Conservation (phyloP, 1,140 invertebrate species). For the Drosophila mayri region DNA sequence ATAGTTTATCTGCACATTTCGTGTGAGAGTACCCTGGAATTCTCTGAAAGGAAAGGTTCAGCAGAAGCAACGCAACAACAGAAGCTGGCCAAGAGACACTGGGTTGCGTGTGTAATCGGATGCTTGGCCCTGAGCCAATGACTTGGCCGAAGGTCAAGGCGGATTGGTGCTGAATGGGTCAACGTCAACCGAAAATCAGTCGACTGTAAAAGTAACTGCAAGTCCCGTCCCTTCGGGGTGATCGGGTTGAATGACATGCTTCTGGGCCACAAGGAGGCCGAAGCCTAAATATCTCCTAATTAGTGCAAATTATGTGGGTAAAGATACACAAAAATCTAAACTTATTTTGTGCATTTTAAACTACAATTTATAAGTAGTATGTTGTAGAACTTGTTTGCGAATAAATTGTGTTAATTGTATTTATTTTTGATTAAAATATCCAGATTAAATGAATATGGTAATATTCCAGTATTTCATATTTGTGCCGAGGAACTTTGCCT, state of each 20-base stretch:
- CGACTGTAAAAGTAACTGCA: slow-evolving; percentile 6
- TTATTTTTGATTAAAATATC: not conserved
- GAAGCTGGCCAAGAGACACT: not conserved
- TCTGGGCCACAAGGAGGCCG: slow-evolving; percentile 37
- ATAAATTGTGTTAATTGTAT: slow-evolving; percentile 14
- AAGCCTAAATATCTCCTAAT: not conserved
- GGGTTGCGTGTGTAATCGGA: slow-evolving; percentile 19
- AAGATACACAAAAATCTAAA: slow-evolving; percentile 4
- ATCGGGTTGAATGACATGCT: slow-evolving; percentile 13
- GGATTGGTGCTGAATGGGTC: slow-evolving; percentile 27
- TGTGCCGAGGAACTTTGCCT: not conserved
- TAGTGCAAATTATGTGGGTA: slow-evolving; percentile 15
- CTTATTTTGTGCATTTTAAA: slow-evolving; percentile 6
- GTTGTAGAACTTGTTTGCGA: slow-evolving; percentile 23
- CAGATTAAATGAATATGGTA: not conserved
- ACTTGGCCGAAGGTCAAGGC: slow-evolving; percentile 45
- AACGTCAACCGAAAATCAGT: slow-evolving; percentile 14
- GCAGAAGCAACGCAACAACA: not conserved
- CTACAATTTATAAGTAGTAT: not conserved
- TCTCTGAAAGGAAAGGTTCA: not conserved
- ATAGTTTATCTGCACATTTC: not conserved
- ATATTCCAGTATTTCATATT: not conserved
- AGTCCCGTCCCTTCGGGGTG: slow-evolving; percentile 12
- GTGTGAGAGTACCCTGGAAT: not conserved
- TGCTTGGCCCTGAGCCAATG: slow-evolving; percentile 29